Base-by-base conservation (phyloP, 1,140 invertebrate genomes). In the Scylla paramamosain region DNA sequence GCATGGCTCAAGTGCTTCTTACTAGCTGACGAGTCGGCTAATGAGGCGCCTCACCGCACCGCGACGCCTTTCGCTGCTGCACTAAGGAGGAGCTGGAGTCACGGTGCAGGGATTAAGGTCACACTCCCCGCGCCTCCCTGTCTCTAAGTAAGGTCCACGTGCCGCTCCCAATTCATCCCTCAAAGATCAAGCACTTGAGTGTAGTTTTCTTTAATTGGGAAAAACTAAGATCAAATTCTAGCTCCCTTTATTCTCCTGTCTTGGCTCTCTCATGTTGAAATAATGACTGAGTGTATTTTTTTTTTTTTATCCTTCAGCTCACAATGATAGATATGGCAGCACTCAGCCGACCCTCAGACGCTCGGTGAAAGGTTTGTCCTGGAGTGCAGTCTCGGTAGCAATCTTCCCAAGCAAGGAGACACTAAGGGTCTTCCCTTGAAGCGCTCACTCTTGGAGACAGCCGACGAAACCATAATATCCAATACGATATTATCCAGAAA, bases 401-500 rank as follows among this genome's bases (percentile, higher is more conserved):
- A 8, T 77, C 20, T n/a, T 77, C 67, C 20, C 2, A 3, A 77
- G 12, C 2, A 20, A n/a, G 67, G 25, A 25, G 20, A n/a, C 25
- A n/a, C 67, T n/a, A 77, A n/a, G 67, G 67, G 20, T n/a, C 20
- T 77, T 20, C 67, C 1, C 67, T n/a, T 77, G 20, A n/a, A 77
- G 20, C n/a, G 67, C 25, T 77, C 67, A n/a, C n/a, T n/a, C 12
- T 7, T n/a, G 67, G 20, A 25, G 67, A n/a, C 67, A n/a, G 67
- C 67, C n/a, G 67, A 77, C 52, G 91, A 88, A 25, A 39, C 46
- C 52, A 8, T 92, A 93, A 92, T 95, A 95, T 87, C 94, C 94
- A 95, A 92, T 92, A 94, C 86, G 52, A 77, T 90, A 90, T 82
- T 46, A 92, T 95, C 94, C 91, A 92, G 94, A 95, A 95, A 95